phyloP scores from a whole-genome alignment of 2,113 vertebrate species.

The Dissostichus mawsoni region DNA sequence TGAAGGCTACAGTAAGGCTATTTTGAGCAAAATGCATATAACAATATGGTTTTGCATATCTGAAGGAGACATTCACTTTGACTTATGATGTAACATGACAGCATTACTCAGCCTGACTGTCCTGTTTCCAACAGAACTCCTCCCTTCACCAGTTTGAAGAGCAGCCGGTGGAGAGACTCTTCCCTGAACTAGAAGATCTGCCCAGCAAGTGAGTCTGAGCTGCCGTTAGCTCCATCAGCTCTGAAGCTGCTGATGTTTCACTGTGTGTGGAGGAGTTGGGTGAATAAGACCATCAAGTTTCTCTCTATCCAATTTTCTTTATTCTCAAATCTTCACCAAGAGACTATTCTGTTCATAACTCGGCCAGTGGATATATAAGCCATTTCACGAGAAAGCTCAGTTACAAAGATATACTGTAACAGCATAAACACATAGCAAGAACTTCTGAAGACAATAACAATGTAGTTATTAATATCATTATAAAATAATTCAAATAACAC shows the following conservation, averaged over 20 bases:
- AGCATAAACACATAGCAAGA: too few relatives aligned
- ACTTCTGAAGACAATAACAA: too few relatives aligned
- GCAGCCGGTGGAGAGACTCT: slow-evolving; percentile 90
- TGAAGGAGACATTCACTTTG: neutral
- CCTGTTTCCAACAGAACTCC: slow-evolving; percentile 83
- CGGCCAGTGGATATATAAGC: neutral
- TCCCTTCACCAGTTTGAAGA: slow-evolving; percentile 94
- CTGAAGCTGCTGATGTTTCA: neutral
- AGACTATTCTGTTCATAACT: neutral
- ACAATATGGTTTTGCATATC: neutral
- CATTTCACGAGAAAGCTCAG: neutral
- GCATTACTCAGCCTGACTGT: neutral
- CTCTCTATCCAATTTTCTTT: neutral
- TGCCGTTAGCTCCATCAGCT: neutral
- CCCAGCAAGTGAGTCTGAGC: slow-evolving; percentile 88
- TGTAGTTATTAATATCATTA: too few relatives aligned
- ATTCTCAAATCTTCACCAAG: neutral
- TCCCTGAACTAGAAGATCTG: slow-evolving; percentile 89
- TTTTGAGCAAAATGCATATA: neutral
- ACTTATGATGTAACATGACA: neutral
- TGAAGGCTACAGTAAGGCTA: neutral
- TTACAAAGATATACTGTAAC: too few relatives aligned
- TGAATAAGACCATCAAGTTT: neutral
- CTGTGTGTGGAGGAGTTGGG: neutral
- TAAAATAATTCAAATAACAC: neutral